Evolutionary conservation across 2,888 invertebrate genomes (phyloP), one percentile per base, ranked within the genome.

Genomic region (Drosophila nr. medialis): DNA sequence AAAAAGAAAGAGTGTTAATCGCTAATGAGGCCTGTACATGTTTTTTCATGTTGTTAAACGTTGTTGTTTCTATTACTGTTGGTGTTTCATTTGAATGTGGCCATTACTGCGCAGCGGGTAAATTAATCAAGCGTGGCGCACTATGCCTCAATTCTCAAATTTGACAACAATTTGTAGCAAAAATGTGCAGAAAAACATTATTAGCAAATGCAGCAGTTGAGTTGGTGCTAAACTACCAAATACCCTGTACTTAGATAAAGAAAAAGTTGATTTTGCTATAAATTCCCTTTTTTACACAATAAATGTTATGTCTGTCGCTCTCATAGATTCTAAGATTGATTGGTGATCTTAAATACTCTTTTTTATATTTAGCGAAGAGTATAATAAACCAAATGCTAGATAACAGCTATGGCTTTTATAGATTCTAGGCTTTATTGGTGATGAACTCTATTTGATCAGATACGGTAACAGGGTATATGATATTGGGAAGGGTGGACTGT

Each of bases 151-250:
- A 85, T 79, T 77, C 70, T 69, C 77, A 78, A 82, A 82, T 86
- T 89, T 87, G 86, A 86, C 89, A 86, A 86, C 76, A 89, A 86
- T 87, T 89, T 86, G 85, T 89, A 77, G 82, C 56, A 65, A 74
- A 68, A 74, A 72, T 66, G 54, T 72, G 73, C 77, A 77, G 54
- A 76, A 40, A 62, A 32, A 64, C 42, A 71, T 54, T 60, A 6
- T 15, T 1, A 11, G 15, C 15, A 38, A 38, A 38, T 40, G 38
- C 21, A 7, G 13, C n/a, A 21, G 15, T 5, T 50, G 32, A 27
- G 15, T 5, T 50, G 27, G 11, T 64, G 45, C 1, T 6, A 2
- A 13, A 24, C 38, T 32, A 21, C 1, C 4, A 29, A 6, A 40
- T 69, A 60, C 54, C 49, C 70, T 53, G 32, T 5, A 27, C 32